Evolutionary conservation across 2,797 vertebrate species (phyloP).

Genomic region (Sparidentex hasta): DNA sequence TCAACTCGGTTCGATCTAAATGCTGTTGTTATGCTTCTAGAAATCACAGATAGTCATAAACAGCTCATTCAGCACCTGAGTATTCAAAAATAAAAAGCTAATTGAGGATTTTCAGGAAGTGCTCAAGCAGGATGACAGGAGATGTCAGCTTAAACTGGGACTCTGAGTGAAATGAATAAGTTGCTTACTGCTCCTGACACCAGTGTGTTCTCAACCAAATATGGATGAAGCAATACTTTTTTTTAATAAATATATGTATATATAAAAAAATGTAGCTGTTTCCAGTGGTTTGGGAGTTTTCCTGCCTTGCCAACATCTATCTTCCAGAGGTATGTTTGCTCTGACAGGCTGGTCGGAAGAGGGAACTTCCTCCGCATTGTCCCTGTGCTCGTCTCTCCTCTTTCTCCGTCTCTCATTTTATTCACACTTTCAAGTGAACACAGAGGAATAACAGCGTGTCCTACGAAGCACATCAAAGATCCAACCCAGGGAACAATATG

Average conservation of each 20-base stretch:
- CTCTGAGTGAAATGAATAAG: background rate
- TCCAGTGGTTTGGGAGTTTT: constrained; percentile 35
- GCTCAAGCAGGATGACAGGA: constrained; percentile 9
- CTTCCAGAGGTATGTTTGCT: constrained; percentile 20
- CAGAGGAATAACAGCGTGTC: background rate
- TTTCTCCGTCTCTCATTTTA: background rate
- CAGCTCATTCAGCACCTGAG: background rate
- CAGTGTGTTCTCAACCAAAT: background rate
- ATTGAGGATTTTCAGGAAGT: constrained; percentile 39
- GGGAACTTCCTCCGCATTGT: constrained; percentile 53
- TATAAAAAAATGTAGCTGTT: no score
- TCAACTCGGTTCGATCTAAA: background rate
- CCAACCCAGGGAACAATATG: background rate
- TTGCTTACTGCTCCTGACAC: background rate
- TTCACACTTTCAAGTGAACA: background rate
- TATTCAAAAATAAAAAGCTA: constrained; percentile 1
- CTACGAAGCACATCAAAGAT: background rate
- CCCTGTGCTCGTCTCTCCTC: background rate
- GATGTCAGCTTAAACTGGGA: background rate
- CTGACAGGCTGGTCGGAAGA: constrained; percentile 21
- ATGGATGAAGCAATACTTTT: background rate
- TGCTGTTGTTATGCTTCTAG: background rate
- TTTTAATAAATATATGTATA: background rate
- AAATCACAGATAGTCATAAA: background rate
- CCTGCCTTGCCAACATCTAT: constrained; percentile 59